A percentile compares a stretch with the other conserved stretches of the same genome.
Evolutionary conservation across 2,113 vertebrate genomes (phyloP).

Genomic region (Emydura subglobosa): DNA sequence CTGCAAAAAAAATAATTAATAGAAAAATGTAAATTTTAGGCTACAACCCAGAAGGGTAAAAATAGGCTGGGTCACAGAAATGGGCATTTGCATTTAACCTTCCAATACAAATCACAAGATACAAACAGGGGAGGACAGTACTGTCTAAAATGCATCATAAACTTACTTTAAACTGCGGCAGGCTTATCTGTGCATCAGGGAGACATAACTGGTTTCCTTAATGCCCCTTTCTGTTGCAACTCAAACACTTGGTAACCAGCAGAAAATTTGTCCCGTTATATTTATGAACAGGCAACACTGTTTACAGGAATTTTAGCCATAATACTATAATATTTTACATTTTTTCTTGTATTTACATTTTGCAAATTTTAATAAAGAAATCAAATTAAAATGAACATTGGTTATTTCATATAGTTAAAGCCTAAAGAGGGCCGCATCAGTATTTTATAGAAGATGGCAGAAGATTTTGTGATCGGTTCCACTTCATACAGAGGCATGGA

Average conservation of each 20-base stretch:
- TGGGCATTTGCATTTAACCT: neutral
- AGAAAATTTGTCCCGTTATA: neutral
- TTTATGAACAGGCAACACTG: neutral
- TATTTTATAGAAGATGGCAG: fast-evolving
- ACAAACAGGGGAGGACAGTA: neutral
- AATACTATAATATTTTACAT: neutral
- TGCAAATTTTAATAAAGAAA: conserved; percentile 20
- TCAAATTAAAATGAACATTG: neutral
- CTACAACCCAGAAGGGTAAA: neutral
- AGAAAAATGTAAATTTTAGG: neutral
- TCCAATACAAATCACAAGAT: neutral
- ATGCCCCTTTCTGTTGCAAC: neutral
- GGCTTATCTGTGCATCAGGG: neutral
- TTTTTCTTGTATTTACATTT: neutral
- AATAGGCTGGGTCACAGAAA: neutral
- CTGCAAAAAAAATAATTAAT: conserved; percentile 24
- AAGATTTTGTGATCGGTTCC: conserved; percentile 25
- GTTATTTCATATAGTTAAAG: conserved; percentile 37
- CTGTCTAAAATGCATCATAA: neutral
- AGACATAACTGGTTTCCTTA: neutral
- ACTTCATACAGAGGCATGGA: neutral
- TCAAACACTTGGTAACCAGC: neutral
- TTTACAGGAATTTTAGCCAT: neutral
- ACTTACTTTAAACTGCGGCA: neutral
- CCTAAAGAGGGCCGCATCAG: neutral